A percentile compares a stretch with the other conserved stretches of the same genome.
Conservation (phyloP, 2,797 vertebrate species). For the Acanthis flammea region DNA sequence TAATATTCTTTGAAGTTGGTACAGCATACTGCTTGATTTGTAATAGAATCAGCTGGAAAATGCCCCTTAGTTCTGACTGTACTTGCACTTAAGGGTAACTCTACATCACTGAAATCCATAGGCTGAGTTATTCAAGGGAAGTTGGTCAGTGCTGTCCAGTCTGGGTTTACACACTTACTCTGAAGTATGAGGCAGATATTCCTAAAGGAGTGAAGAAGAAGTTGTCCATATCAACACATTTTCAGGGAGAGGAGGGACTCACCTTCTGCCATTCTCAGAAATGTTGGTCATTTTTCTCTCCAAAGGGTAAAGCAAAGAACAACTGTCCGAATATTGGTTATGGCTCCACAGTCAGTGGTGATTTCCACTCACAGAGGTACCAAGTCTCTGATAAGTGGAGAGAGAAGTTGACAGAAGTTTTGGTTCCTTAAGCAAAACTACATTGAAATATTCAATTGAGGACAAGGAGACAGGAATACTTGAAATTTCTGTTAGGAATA, state of each 20-base stretch:
- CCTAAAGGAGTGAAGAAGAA: neutral
- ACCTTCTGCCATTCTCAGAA: conserved; percentile 30
- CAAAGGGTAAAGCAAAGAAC: conserved; percentile 32
- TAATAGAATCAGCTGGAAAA: neutral
- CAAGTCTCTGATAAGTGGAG: neutral
- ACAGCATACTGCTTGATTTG: neutral
- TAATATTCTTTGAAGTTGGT: neutral
- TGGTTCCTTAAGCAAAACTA: neutral
- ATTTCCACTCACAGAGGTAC: neutral
- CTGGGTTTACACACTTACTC: neutral
- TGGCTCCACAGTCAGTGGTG: neutral
- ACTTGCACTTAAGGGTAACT: neutral
- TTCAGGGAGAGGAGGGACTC: neutral
- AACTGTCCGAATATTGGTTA: conserved; percentile 66
- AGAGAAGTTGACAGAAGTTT: neutral
- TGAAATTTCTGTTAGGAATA: neutral
- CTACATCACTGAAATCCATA: neutral
- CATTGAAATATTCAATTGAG: neutral
- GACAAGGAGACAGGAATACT: neutral
- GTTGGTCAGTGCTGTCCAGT: neutral
- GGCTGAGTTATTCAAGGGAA: neutral
- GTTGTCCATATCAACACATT: neutral
- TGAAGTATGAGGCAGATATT: neutral
- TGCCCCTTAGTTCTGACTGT: neutral
- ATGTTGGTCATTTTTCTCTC: neutral